These are phyloP conservation scores for Poecilia wingei DNA, from an alignment of 2,797 vertebrate species.

Conservation along the genomic window DNA sequence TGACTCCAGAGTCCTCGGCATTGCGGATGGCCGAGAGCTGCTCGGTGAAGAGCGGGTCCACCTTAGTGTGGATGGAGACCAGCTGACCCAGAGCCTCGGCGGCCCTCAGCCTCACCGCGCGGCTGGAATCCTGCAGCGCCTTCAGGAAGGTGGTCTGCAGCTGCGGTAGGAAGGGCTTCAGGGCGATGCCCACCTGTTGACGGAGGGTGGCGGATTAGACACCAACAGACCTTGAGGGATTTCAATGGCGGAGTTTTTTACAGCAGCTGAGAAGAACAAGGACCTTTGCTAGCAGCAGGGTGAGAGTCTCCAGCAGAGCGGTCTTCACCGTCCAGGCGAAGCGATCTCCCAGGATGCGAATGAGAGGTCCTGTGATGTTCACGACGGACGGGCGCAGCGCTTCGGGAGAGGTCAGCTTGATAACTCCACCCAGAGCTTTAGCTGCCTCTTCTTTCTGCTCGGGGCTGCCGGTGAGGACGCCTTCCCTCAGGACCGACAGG, in stretches of 20 bases:
- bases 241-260: not conserved
- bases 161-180: constrained; percentile 98
- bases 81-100: constrained; percentile 95
- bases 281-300: constrained; percentile 94
- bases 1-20: constrained; percentile 93
- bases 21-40: constrained; percentile 91
- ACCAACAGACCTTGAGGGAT: not conserved
- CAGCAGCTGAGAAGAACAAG: not conserved
- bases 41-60: constrained; percentile 95
- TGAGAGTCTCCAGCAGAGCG: constrained; percentile 94
- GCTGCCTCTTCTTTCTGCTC: constrained; percentile 99
- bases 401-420: constrained; percentile 93
- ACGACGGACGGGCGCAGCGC: constrained; percentile 94
- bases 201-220: constrained; percentile 1
- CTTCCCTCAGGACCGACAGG: constrained; percentile 93
- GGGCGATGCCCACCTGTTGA: constrained; percentile 91
- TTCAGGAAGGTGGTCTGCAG: constrained; percentile 98
- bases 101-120: constrained; percentile 91
- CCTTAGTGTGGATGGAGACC: constrained; percentile 94
- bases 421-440: constrained; percentile 92
- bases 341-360: constrained; percentile 97
- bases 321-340: constrained; percentile 96
- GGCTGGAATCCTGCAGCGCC: constrained; percentile 94
- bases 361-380: constrained; percentile 96
- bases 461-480: constrained; percentile 93